Conservation (phyloP, 2,113 vertebrate genomes). For the Mesoclemmys tuberculata region DNA sequence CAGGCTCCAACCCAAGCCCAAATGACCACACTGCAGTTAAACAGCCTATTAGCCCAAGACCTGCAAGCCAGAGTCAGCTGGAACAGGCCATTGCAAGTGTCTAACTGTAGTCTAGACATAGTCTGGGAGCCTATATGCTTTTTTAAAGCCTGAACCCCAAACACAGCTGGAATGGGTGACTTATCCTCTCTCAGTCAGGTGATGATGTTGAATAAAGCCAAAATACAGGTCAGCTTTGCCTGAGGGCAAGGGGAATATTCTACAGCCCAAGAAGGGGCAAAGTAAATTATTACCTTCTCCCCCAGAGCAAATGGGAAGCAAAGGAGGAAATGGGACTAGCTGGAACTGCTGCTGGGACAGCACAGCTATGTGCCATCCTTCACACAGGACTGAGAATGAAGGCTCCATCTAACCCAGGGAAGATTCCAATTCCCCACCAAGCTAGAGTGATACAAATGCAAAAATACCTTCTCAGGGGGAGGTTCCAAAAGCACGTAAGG, state of each 20-base stretch:
- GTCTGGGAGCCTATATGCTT: background rate
- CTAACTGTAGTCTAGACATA: background rate
- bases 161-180: background rate
- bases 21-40: background rate
- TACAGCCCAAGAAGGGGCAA: background rate
- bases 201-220: background rate
- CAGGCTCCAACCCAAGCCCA: background rate
- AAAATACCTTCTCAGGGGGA: background rate
- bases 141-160: background rate
- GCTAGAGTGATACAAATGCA: background rate
- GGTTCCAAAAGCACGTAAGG: background rate
- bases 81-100: background rate
- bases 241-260: background rate
- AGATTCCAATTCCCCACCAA: background rate
- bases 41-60: background rate
- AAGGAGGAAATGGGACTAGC: background rate
- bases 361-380: background rate
- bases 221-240: background rate
- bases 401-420: conserved; percentile 4
- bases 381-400: background rate
- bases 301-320: background rate
- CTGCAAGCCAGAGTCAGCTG: background rate
- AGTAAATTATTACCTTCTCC: background rate
- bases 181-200: background rate
- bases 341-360: background rate